phyloP scores from a whole-genome alignment of 2,797 vertebrate species.

The Echeneis naucrates region DNA sequence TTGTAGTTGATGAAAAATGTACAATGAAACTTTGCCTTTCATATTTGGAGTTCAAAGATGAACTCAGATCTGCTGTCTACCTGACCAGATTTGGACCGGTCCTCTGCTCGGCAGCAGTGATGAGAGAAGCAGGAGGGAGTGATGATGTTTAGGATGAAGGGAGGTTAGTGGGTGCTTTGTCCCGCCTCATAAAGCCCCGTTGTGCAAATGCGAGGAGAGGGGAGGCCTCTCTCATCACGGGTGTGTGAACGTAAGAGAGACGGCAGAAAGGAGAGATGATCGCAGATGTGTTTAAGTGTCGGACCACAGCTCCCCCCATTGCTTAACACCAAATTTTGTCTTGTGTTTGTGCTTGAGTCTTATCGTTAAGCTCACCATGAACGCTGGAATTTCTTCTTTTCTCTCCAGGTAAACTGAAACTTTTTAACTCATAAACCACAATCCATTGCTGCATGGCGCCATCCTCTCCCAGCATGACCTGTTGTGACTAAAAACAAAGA shows the following conservation, averaged over 20 bases:
- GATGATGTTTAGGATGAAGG: conserved; percentile 59
- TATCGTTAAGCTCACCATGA: background rate
- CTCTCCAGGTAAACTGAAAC: background rate
- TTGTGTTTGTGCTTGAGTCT: background rate
- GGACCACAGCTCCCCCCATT: conserved; percentile 56
- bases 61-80: conserved; percentile 15
- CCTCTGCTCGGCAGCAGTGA: conserved; percentile 4
- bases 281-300: conserved; percentile 23
- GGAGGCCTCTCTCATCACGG: conserved; percentile 57
- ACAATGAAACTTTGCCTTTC: no score
- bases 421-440: background rate
- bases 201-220: conserved; percentile 58
- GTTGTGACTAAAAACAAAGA: conserved; percentile 34
- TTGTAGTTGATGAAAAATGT: no score
- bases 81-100: conserved; percentile 33
- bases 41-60: conserved; percentile 15
- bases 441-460: background rate
- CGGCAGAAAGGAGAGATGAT: background rate
- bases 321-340: conserved; percentile 6
- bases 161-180: conserved; percentile 40
- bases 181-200: conserved; percentile 69
- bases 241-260: conserved; percentile 16
- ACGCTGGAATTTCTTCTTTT: background rate
- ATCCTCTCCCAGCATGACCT: conserved; percentile 30
- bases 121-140: conserved; percentile 15